Evolutionary conservation across 2,113 vertebrate species (phyloP), one percentile per base, ranked within the genome.

Genomic region (Plecotus auritus): DNA sequence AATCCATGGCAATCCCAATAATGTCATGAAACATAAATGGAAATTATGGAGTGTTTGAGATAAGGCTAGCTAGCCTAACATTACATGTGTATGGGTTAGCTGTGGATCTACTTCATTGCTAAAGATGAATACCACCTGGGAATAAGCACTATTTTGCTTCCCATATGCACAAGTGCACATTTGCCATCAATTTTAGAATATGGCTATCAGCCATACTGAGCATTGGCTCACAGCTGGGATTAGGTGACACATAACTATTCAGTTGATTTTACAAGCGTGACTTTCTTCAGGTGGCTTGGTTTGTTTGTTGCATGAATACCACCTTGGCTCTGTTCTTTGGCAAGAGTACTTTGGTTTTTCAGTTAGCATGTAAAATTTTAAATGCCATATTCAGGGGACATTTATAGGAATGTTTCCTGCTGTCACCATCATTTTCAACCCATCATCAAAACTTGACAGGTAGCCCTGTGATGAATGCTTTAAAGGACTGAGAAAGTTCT

Each of bases 321-420:
- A 72, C 12, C 26, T 54, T 86, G 32, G 12, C 51, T 87, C 22
- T 70, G 7, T 59, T 42, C 12, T 35, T 10, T 92, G 85, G 45
- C 49, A 77, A 30, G 70, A 69, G 12, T 26, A 51, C 80, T 88
- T 95, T 37, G 66, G 42, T 77, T 90, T 95, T 92, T 94, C 2
- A 72, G 49, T 82, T 85, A 81, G 88, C 30, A 3, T 90, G 94
- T 92, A 92, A 83, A 91, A 89, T 35, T 93, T 96, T 92, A 96
- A 95, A 93, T 76, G 26, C 49, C 49, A 26, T 54, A 81, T 92
- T 90, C 85, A 90, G 28, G 23, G 49, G 51, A 76, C 42, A 90
- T 84, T 95, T 42, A 51, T 95, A 70, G 90, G 54, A 90, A 3
- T 26, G 49, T 64, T 95, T 35, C n/a, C 59, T 94, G 45, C 37